A percentile compares a stretch with the other conserved stretches of the same genome.
phyloP scores from a whole-genome alignment of 2,113 vertebrate genomes.

The Cochlearius cochlearius region DNA sequence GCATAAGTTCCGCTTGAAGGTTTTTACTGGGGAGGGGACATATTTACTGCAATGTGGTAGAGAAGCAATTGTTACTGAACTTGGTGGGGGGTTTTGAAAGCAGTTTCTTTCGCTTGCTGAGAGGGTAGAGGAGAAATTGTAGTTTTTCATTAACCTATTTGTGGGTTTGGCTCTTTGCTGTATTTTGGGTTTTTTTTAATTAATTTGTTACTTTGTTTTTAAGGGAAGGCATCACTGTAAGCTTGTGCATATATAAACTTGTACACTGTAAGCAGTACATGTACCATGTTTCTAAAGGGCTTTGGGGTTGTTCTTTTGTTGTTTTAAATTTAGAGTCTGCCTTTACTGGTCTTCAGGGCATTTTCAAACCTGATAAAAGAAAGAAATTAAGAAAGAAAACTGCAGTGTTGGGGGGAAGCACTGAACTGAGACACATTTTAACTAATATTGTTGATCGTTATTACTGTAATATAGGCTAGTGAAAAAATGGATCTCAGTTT shows the following conservation, averaged over 20 bases:
- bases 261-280: not conserved
- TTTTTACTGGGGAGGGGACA: not conserved
- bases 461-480: not conserved
- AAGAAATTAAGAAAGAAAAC: constrained; percentile 2
- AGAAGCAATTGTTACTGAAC: not conserved
- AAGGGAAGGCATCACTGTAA: not conserved
- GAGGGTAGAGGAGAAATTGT: not conserved
- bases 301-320: not conserved
- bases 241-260: not conserved
- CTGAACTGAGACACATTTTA: constrained; percentile 9
- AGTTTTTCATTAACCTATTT: not conserved
- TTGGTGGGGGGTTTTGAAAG: not conserved
- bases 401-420: not conserved
- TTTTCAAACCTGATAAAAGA: constrained; percentile 9
- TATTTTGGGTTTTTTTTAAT: not conserved
- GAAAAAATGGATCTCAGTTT: not conserved
- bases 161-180: not conserved
- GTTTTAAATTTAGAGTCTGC: not conserved
- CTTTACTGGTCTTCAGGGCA: not conserved
- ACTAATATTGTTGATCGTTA: constrained; percentile 1
- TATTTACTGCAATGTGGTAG: not conserved
- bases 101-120: not conserved
- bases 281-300: not conserved
- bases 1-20: not conserved
- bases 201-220: not conserved